Conservation (phyloP, 2,113 vertebrate genomes). For the Baryphthengus martii region DNA sequence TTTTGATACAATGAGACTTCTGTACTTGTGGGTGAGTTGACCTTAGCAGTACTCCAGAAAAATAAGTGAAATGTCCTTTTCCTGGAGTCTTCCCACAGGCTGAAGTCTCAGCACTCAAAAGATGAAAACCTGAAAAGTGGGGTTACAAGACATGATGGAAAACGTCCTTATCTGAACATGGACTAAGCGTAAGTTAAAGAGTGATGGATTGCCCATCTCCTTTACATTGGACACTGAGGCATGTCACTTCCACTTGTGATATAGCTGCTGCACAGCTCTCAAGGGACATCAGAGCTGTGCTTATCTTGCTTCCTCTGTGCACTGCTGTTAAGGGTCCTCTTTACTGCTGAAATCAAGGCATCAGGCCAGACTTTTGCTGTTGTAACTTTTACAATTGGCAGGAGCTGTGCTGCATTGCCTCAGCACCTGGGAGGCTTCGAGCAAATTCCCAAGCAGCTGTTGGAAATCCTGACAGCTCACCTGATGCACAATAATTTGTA, state of each 20-base stretch:
- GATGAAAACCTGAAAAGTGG: neutral
- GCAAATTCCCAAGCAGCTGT: neutral
- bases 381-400: neutral
- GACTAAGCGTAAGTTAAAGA: neutral
- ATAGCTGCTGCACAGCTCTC: neutral
- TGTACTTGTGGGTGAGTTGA: neutral
- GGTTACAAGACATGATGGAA: neutral
- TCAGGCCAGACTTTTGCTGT: neutral
- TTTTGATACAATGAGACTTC: neutral
- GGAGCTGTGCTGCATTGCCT: neutral
- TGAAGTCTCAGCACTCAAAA: neutral
- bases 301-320: neutral
- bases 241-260: neutral
- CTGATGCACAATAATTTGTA: neutral
- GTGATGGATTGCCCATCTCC: neutral
- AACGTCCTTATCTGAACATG: neutral
- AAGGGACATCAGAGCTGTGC: fast-evolving
- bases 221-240: fast-evolving
- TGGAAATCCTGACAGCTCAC: neutral
- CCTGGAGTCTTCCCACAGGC: neutral
- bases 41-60: neutral
- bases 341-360: neutral
- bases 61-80: neutral
- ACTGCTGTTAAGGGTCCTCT: neutral
- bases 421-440: fast-evolving